Base-by-base conservation (phyloP, 2,797 vertebrate species). In the Hemibagrus guttatus region DNA sequence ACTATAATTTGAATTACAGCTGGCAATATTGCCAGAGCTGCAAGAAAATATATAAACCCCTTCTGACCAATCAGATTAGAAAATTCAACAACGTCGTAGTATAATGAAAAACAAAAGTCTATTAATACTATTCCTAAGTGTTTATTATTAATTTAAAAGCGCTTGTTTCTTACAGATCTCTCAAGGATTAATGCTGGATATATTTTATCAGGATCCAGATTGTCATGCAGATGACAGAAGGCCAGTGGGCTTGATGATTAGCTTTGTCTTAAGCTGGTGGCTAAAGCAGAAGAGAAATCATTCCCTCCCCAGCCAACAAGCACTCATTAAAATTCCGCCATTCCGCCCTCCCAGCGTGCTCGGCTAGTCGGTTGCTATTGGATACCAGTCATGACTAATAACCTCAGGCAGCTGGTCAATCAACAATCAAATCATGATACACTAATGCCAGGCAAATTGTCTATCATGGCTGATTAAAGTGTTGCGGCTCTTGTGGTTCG, bases 291-390 rank as follows among this genome's bases (percentile, higher is more conserved):
- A 79, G 72, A 83, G 56, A 72, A 66, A 87, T 54, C 52, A 46
- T 64, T 82, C 52, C 75, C 58, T 86, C 74, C 63, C 78, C 61
- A 89, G 79, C 83, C 84, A 81, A 49, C 54, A 88, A 87, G 84
- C 78, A 59, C 63, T 90, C 84, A 89, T 91, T 89, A 85, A 89
- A 90, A 91, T 90, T 89, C 84, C 75, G 83, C 84, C 23, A 59
- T 81, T 74, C 75, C 63, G 68, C 81, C 68, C 26, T 58, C 56
- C 69, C 75, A 83, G 88, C 74, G 31, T 78, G 68, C 79, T 19
- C 31, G 42, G 49, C 42, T 79, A 78, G 64, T 14, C 52, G 13
- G 89, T 89, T 90, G 89, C 90, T 75, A 90, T 84, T 89, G 89
- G 88, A 89, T 84, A 88, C 84, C 86, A 72, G 68, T 89, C 75